These are phyloP conservation scores for Bovichtus diacanthus DNA, from an alignment of 2,797 vertebrate genomes.

Conservation along the genomic window DNA sequence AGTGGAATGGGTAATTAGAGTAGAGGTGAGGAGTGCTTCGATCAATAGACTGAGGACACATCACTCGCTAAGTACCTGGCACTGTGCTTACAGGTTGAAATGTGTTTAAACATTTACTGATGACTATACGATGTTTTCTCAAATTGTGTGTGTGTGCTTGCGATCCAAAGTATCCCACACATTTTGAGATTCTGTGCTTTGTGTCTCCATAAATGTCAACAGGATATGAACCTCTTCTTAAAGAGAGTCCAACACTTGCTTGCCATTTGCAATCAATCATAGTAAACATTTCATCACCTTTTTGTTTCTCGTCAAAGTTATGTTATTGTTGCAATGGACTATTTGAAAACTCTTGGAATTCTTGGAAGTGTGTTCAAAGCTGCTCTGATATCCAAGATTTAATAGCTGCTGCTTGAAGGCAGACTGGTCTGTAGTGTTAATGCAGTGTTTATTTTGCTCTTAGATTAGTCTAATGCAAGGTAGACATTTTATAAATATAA, in stretches of 20 bases:
- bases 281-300: neutral
- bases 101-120: neutral
- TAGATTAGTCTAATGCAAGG: neutral
- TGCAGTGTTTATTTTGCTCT: neutral
- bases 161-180: neutral
- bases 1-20: conserved; percentile 22
- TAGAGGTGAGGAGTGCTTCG: conserved; percentile 17
- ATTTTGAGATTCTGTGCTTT: neutral
- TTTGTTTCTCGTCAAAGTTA: neutral
- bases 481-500: too few relatives aligned
- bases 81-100: conserved; percentile 7
- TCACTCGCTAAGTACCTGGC: conserved; percentile 5
- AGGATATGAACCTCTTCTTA: neutral
- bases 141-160: neutral
- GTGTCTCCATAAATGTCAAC: neutral
- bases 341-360: neutral
- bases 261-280: neutral
- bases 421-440: neutral
- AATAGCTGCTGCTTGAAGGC: neutral
- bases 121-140: neutral
- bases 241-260: neutral
- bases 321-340: neutral
- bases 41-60: conserved; percentile 34
- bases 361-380: neutral
- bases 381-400: neutral